Base-by-base conservation (phyloP, 2,797 vertebrate species). In the Neopelma chrysocephalum region DNA sequence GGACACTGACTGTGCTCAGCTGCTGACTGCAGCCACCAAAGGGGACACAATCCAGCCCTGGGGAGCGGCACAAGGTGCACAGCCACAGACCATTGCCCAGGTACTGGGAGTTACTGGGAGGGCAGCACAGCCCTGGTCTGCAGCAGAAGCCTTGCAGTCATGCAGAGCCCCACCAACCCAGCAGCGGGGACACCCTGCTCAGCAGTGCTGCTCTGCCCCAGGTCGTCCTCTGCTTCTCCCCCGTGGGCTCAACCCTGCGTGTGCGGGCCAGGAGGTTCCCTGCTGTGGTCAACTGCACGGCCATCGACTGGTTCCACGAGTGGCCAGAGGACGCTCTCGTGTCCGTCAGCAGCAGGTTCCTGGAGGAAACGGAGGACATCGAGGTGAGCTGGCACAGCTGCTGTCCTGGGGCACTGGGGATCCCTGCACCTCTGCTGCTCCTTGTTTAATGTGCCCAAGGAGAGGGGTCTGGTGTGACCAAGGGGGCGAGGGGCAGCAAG, bases 211-310 rank as follows among this genome's bases (percentile, higher is more conserved):
- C 31, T 70, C 17, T 12, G 34, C 8, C 71, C 32, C 58, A 98
- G 98, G 98, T 98, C 53, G 96, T 98, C n/a, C 97, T 98, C 54
- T 98, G 98, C 66, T 98, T 98, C 97, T 98, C 98, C 57, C 98
- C 98, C 0, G 98, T 98, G 97, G 98, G 98, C 73, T 98, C 98
- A 1, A 78, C 97, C 47, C 97, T 98, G 65, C 97, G 98, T 1
- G 96, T 98, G n/a, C 79, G 98, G 40, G 98, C 98, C 1, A 93
- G 98, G 31, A 98, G 98, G 57, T 98, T 98, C 94, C 98, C 98
- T 0, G 98, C 98, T 0, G 91, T 98, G 23, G 98, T 98, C 71
- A 98, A 98, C 96, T 98, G 98, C 97, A 98, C 98, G 0, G 96
- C 98, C 95, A 98, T 98, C 4, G 36, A 98, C 96, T 98, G 98